Conservation (phyloP, 1,140 invertebrate genomes). For the Heterodera carotae region DNA sequence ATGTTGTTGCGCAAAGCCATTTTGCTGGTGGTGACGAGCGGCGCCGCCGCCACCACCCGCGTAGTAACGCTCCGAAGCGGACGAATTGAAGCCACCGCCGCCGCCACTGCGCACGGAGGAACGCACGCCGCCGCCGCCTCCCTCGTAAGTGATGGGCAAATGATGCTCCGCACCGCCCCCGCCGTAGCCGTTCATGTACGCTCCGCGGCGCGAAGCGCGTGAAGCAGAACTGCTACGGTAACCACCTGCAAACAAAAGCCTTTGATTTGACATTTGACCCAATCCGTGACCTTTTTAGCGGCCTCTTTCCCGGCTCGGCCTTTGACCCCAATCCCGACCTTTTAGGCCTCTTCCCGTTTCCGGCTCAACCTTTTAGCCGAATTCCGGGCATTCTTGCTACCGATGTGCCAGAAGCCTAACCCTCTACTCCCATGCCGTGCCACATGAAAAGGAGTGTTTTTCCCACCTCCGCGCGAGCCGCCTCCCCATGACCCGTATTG, state of each 20-base stretch:
- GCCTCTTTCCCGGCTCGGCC: no score
- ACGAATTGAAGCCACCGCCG: constrained; percentile 34
- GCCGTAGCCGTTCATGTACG: constrained; percentile 37
- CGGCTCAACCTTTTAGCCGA: no score
- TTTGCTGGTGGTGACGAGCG: neutral
- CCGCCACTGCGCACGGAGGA: constrained; percentile 9
- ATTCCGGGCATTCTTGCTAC: no score
- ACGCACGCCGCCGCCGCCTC: constrained; percentile 13
- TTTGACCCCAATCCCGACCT: no score
- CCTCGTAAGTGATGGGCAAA: constrained; percentile 39
- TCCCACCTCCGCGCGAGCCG: constrained; percentile 29
- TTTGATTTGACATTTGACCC: neutral
- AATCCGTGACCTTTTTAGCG: no score
- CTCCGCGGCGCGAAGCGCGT: constrained; percentile 29
- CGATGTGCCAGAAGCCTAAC: no score
- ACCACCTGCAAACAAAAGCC: constrained; percentile 28
- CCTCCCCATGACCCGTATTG: constrained; percentile 37
- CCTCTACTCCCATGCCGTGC: no score
- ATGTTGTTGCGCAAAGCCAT: constrained; percentile 26
- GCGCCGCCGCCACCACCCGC: constrained; percentile 27
- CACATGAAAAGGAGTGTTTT: neutral
- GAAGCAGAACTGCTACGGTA: constrained; percentile 43
- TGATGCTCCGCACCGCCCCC: constrained; percentile 17
- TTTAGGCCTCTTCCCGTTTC: no score
- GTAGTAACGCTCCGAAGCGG: constrained; percentile 38